Percentiles rank a stretch among this genome's conserved stretches.
Conservation (phyloP, 2,888 invertebrate species). For the Nephrotoma appendiculata region DNA sequence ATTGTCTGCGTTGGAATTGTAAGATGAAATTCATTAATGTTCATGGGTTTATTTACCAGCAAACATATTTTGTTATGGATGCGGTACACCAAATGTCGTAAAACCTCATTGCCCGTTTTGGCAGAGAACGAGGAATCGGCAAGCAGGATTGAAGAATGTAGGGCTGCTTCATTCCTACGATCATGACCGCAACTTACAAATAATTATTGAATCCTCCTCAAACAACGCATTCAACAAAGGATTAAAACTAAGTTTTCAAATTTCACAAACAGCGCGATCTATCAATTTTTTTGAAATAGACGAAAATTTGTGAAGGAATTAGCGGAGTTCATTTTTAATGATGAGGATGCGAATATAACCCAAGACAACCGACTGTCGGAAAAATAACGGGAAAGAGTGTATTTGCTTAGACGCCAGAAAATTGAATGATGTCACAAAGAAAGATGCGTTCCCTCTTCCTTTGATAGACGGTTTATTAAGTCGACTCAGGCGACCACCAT, state of each 20-base stretch:
- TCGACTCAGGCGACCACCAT: no score
- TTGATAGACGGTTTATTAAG: neutral
- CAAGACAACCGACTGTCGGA: neutral
- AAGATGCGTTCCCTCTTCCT: neutral
- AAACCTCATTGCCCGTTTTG: no score
- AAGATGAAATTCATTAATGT: neutral
- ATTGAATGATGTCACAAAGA: no score
- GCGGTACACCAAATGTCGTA: neutral
- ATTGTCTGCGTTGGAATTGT: neutral
- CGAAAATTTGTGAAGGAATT: neutral
- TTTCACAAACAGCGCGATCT: neutral
- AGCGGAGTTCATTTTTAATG: neutral
- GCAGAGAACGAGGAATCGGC: neutral
- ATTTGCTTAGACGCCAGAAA: no score
- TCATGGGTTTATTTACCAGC: neutral
- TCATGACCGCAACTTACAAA: no score
- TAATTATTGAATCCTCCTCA: no score
- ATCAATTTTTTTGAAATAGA: neutral
- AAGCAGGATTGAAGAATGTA: no score
- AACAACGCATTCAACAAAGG: fast-evolving
- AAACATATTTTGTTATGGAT: neutral
- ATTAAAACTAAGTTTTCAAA: no score
- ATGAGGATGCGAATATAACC: neutral
- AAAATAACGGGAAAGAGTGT: no score
- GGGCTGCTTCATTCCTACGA: no score